Conservation (phyloP, 2,113 vertebrate genomes). For the Macrotus californicus region DNA sequence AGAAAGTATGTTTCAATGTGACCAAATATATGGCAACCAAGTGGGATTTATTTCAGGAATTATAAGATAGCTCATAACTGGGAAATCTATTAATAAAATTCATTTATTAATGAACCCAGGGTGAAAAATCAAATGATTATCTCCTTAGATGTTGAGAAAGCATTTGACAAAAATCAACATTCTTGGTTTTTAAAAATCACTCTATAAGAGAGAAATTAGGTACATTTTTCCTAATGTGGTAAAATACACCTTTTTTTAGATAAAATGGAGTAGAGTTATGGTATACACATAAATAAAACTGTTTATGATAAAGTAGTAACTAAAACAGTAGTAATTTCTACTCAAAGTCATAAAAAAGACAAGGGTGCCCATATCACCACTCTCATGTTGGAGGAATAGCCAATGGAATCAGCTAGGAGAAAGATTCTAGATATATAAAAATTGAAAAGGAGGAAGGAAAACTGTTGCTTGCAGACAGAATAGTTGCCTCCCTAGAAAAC, state of each 20-base stretch:
- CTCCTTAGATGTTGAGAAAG: background rate
- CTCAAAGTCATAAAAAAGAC: background rate
- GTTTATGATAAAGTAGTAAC: background rate
- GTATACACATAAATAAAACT: background rate
- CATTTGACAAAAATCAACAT: constrained; percentile 5
- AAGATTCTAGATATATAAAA: constrained; percentile 2
- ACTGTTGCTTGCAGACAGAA: background rate
- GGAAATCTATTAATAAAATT: constrained; percentile 22
- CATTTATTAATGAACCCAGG: background rate
- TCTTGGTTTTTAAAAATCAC: constrained; percentile 11
- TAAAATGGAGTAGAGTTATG: background rate
- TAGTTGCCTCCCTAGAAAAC: background rate
- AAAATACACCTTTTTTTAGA: constrained; percentile 11
- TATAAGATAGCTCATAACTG: background rate
- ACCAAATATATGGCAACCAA: background rate
- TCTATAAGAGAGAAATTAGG: background rate
- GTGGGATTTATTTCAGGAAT: constrained; percentile 1
- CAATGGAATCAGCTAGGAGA: background rate
- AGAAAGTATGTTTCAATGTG: constrained; percentile 15
- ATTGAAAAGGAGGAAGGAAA: constrained; percentile 4
- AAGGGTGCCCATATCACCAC: background rate
- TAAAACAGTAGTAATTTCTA: background rate
- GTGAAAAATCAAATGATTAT: constrained; percentile 4
- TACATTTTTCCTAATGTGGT: background rate
- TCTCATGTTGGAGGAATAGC: background rate